Evolutionary conservation across 2,888 invertebrate species (phyloP), one percentile per base, ranked within the genome.

Genomic region (Ctena decussata): DNA sequence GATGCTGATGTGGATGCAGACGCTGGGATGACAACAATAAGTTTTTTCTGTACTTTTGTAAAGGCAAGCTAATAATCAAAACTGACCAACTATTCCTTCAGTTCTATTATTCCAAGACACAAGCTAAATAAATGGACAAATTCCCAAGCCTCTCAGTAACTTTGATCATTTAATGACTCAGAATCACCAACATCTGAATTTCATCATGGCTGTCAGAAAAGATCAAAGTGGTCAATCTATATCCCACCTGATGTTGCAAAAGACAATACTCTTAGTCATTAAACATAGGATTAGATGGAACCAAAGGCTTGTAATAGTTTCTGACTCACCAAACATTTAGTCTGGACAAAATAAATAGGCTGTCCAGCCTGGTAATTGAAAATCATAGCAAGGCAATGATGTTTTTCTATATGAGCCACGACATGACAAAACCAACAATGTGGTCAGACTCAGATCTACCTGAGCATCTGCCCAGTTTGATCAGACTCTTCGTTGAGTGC

Each of bases 161-260:
- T 46, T 21, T 65, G 65, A 65, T 24, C 65, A 12, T 18, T 35
- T 24, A 18, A 32, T 65, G 65, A 65, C 35, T 65, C 65, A 65
- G 35, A 35, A 65, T 35, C 35, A n/a, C 35, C 35, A 24, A 35
- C 65, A 65, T 65, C 65, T 65, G 65, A 65, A 35, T 65, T 65
- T 65, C 35, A 65, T 65, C 65, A 65, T 57, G 53, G 27, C 57
- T 30, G 57, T 57, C 65, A 65, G 30, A 18, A 18, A 35, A 35
- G 65, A 65, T 65, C 65, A 65, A 65, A 65, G 35, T 35, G 18
- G 57, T 65, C 65, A 65, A 65, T 65, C 35, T 65, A 65, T 65
- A 65, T 32, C 65, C 35, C 35, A 65, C 65, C 65, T 65, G 65
- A 32, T 65, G 35, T 35, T 21, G 65, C 65, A 35, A 65, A 65